Evolutionary conservation across 2,113 vertebrate genomes (phyloP).

Genomic region (Tachysurus fulvidraco): DNA sequence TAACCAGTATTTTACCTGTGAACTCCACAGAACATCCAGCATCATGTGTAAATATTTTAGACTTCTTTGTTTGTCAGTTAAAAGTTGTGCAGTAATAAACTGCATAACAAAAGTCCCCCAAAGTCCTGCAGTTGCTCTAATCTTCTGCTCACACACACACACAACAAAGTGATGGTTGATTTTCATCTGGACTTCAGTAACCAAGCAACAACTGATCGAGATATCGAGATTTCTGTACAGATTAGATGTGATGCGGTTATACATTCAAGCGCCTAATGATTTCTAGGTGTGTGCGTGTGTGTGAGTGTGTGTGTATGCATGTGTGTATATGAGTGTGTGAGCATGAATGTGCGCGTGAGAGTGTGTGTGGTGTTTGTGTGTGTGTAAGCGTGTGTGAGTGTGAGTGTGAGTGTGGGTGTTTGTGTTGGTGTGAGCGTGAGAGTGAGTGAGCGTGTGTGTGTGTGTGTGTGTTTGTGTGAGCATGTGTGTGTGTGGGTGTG

Average conservation of each 20-base stretch:
- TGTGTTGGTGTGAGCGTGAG: too few species aligned
- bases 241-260: not conserved
- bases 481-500: too few species aligned
- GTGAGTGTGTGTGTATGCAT: too few species aligned
- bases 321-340: too few species aligned
- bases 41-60: not conserved
- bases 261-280: not conserved
- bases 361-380: too few species aligned
- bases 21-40: not conserved
- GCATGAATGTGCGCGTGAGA: too few species aligned
- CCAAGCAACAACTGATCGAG: not conserved
- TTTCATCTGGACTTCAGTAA: not conserved
- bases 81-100: not conserved
- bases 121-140: not conserved
- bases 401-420: too few species aligned
- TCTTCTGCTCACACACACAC: not conserved
- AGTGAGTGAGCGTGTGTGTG: too few species aligned
- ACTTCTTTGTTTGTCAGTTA: not conserved
- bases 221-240: not conserved
- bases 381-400: too few species aligned
- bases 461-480: too few species aligned
- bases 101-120: not conserved
- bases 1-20: not conserved
- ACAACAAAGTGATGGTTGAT: not conserved
- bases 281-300: not conserved